Percentiles rank a stretch among this genome's conserved stretches.
phyloP scores from a whole-genome alignment of 2,888 invertebrate species.

The Macaria notata region DNA sequence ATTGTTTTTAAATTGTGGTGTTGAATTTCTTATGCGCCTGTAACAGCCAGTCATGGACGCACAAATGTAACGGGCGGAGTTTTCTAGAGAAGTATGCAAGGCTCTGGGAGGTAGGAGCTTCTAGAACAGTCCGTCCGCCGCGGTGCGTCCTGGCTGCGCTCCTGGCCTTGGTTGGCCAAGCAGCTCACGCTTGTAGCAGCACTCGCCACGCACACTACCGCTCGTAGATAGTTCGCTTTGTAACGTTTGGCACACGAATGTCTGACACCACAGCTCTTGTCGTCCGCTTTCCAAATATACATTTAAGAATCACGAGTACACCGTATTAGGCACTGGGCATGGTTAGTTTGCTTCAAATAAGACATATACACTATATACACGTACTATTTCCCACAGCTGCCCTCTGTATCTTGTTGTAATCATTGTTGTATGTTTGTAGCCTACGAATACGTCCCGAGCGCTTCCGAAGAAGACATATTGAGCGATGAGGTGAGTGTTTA shows the following conservation, averaged over 20 bases:
- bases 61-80: no score
- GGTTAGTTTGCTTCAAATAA: slow-evolving; percentile 6
- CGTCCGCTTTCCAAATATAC: no score
- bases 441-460: slow-evolving; percentile 94
- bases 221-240: slow-evolving; percentile 19
- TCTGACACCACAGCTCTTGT: background rate
- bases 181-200: slow-evolving; percentile 13
- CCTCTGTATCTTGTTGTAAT: no score
- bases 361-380: slow-evolving; percentile 1
- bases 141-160: no score
- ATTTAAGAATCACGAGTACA: no score
- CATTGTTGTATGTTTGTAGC: slow-evolving; percentile 76
- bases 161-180: no score
- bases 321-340: background rate
- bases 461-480: slow-evolving; percentile 92
- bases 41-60: no score
- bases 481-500: slow-evolving; percentile 85
- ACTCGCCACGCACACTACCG: slow-evolving; percentile 2
- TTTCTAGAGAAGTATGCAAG: no score
- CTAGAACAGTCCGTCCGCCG: no score
- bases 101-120: no score
- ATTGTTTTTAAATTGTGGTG: no score
- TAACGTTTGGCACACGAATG: slow-evolving; percentile 11
- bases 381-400: background rate
- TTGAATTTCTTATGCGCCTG: no score